Evolutionary conservation across 2,888 invertebrate species (phyloP).

Genomic region (Pterostichus niger): DNA sequence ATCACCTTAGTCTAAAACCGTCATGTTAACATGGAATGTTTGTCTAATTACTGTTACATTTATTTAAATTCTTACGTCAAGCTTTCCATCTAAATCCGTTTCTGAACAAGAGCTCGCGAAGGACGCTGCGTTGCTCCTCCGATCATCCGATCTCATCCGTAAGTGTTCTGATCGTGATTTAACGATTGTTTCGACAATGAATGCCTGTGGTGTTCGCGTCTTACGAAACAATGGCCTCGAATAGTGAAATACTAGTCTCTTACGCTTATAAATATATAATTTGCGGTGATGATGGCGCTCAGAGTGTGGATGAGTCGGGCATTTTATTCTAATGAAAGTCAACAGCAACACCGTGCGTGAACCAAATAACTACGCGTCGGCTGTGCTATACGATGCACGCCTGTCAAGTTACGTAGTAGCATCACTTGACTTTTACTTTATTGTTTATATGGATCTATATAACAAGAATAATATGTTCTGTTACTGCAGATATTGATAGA

Average conservation of each 20-base stretch:
- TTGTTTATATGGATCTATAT: conserved; percentile 5
- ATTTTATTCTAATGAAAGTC: conserved; percentile 57
- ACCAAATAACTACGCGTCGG: conserved; percentile 59
- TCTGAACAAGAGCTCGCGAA: conserved; percentile 27
- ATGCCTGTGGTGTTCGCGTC: conserved; percentile 54
- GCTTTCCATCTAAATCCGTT: conserved; percentile 36
- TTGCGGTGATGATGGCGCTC: conserved; percentile 57
- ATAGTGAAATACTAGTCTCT: conserved; percentile 56
- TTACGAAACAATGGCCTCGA: conserved; percentile 62
- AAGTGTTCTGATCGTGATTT: conserved; percentile 61
- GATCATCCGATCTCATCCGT: conserved; percentile 47
- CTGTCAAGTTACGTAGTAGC: conserved; percentile 40
- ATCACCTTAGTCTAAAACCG: no score
- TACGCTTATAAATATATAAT: conserved; percentile 57
- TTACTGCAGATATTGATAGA: background rate
- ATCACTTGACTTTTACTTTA: conserved; percentile 46
- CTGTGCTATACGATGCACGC: background rate
- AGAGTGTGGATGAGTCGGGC: conserved; percentile 53
- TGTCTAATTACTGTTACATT: conserved; percentile 45
- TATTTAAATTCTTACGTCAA: conserved; percentile 16
- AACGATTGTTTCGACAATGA: conserved; percentile 66
- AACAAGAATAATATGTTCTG: background rate
- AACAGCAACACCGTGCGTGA: conserved; percentile 43
- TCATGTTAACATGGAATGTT: conserved; percentile 25
- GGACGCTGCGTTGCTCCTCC: conserved; percentile 1